phyloP scores from a whole-genome alignment of 2,888 invertebrate species.

The Leptura quadrifasciata region DNA sequence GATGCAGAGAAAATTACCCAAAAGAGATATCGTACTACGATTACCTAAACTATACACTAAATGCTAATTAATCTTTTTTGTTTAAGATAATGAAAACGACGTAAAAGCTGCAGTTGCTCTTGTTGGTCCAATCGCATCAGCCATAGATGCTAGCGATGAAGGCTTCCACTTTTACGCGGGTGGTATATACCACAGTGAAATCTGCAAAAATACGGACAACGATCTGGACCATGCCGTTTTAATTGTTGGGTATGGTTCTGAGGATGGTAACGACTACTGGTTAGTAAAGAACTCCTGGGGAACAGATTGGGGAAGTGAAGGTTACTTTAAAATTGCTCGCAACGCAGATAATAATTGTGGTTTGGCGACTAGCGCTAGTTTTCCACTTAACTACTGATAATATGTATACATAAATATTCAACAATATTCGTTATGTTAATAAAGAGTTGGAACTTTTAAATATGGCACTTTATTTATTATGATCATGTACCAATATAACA shows the following conservation, averaged over 20 bases:
- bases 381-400: not conserved
- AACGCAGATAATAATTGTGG: conserved; percentile 85
- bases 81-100: not conserved
- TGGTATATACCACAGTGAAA: conserved; percentile 86
- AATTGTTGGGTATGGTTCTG: conserved; percentile 85
- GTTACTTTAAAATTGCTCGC: conserved; percentile 65
- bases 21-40: too few species aligned
- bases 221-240: conserved; percentile 81
- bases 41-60: too few species aligned
- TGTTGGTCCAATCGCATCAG: conserved; percentile 86
- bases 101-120: not conserved
- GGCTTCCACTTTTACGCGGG: conserved; percentile 86
- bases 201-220: conserved; percentile 82
- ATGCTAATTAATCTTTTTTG: not conserved
- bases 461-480: too few species aligned
- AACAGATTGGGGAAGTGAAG: conserved; percentile 66
- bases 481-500: too few species aligned
- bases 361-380: conserved; percentile 76
- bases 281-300: conserved; percentile 84
- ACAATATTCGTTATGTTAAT: not conserved
- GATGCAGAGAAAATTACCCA: too few species aligned
- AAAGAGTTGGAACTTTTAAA: not conserved
- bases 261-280: conserved; percentile 77
- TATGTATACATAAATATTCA: not conserved
- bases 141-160: conserved; percentile 87